Evolutionary conservation across 2,113 vertebrate genomes (phyloP), one percentile per base, ranked within the genome.

Genomic region (Tichodroma muraria): DNA sequence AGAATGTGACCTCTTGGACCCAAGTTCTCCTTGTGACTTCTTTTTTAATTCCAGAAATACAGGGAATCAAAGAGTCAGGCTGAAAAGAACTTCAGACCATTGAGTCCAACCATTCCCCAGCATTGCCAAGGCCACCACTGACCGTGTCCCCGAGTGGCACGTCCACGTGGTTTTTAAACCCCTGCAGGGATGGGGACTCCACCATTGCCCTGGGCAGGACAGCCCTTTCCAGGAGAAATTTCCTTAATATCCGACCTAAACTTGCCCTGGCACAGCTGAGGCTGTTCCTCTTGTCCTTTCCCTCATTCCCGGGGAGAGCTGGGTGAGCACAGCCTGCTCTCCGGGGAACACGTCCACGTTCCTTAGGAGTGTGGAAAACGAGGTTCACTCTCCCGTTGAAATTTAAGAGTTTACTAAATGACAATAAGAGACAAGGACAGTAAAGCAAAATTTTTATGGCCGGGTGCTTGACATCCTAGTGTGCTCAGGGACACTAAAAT

Each of bases 301-400:
- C 50, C 40, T 53, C 1, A 0, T 37, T 53, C 61, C 40, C 13
- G 21, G 52, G 40, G n/a, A 47, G n/a, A 37, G 13, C 27, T 38
- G 22, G 27, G 8, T 15, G 40, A 47, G 33, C 77, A 20, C 13
- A 45, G 28, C 6, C 38, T 44, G 45, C 38, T 63, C 59, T 52
- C 14, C 3, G 6, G 42, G 42, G n/a, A 47, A 17, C 33, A 21
- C 6, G 0, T 30, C 13, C 38, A 15, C 16, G 1, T 56, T 47
- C 52, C 52, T 57, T 21, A 2, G 44, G 44, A n/a, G n/a, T n/a
- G n/a, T n/a, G n/a, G n/a, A n/a, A n/a, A n/a, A n/a, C n/a, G n/a
- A n/a, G n/a, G n/a, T n/a, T n/a, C n/a, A n/a, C n/a, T n/a, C n/a
- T n/a, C n/a, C n/a, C n/a, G n/a, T n/a, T n/a, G n/a, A n/a, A n/a